phyloP scores from a whole-genome alignment of 2,888 invertebrate genomes.

The Camptogramma bilineatum region DNA sequence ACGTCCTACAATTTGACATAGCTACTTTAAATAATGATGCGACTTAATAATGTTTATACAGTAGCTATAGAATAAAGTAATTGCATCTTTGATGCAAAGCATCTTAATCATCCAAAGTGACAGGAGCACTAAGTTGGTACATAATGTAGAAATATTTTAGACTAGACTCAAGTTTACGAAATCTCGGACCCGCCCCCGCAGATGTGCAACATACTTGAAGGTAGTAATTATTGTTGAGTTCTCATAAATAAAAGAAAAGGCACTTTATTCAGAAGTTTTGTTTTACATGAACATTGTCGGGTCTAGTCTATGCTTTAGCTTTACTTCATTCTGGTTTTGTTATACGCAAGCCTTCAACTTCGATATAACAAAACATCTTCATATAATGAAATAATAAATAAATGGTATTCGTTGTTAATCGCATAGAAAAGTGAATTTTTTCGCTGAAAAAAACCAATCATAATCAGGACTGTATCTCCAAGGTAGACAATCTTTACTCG shows the following conservation, averaged over 20 bases:
- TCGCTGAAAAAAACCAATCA: too few species aligned
- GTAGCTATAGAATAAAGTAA: too few species aligned
- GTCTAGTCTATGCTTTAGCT: background rate
- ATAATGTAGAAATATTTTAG: slow-evolving; percentile 27
- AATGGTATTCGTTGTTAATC: too few species aligned
- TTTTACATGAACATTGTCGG: background rate
- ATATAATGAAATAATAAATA: too few species aligned
- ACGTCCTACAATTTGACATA: too few species aligned
- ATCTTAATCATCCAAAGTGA: slow-evolving; percentile 12
- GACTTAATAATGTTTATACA: too few species aligned
- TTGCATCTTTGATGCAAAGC: background rate
- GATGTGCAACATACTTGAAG: slow-evolving; percentile 32
- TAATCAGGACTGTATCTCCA: too few species aligned
- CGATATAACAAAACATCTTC: too few species aligned
- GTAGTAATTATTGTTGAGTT: slow-evolving; percentile 33
- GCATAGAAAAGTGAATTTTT: too few species aligned
- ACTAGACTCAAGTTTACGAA: slow-evolving; percentile 44
- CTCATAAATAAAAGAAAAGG: slow-evolving; percentile 14
- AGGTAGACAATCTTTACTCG: too few species aligned
- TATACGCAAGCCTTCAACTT: too few species aligned
- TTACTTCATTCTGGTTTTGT: background rate
- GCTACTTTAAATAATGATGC: too few species aligned
- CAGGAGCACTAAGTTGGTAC: slow-evolving; percentile 18
- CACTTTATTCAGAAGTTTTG: slow-evolving; percentile 1
- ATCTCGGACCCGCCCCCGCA: slow-evolving; percentile 38